Conservation (phyloP, 1,140 invertebrate genomes). For the Penaeus japonicus region DNA sequence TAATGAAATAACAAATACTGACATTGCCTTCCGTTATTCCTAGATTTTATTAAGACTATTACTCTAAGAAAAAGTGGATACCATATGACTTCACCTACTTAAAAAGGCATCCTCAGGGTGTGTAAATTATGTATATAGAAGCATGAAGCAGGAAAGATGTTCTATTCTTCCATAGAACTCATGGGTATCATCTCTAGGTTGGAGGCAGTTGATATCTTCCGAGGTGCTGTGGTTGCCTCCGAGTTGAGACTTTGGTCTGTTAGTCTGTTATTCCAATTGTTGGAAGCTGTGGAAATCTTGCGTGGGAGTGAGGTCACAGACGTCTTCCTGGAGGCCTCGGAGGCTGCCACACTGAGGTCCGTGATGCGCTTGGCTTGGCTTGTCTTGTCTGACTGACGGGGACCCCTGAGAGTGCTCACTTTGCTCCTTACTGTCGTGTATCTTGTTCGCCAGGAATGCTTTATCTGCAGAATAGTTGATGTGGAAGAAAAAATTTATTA, state of each 20-base stretch:
- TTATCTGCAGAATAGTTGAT: too few species aligned
- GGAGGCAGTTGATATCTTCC: background rate
- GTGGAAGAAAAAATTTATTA: too few species aligned
- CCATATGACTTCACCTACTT: too few species aligned
- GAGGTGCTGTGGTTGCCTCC: background rate
- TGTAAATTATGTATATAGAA: background rate
- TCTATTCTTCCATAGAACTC: background rate
- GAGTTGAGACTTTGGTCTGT: background rate
- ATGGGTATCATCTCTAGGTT: background rate
- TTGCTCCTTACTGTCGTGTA: too few species aligned
- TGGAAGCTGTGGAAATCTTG: conserved; percentile 2
- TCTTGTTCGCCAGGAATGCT: too few species aligned
- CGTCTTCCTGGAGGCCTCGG: conserved; percentile 27
- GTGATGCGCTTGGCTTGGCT: background rate
- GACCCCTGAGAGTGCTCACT: too few species aligned
- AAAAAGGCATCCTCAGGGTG: background rate
- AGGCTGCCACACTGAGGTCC: background rate
- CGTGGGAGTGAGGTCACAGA: conserved; percentile 38
- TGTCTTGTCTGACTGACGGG: too few species aligned
- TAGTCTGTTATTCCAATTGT: background rate
- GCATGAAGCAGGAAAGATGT: too few species aligned
- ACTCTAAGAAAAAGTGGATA: too few species aligned
- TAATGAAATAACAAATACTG: too few species aligned
- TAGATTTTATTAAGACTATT: too few species aligned
- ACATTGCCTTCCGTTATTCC: too few species aligned